These are phyloP conservation scores for Ricordea florida DNA, from an alignment of 92 coral and sea anemone genomes.

Conservation along the genomic window DNA sequence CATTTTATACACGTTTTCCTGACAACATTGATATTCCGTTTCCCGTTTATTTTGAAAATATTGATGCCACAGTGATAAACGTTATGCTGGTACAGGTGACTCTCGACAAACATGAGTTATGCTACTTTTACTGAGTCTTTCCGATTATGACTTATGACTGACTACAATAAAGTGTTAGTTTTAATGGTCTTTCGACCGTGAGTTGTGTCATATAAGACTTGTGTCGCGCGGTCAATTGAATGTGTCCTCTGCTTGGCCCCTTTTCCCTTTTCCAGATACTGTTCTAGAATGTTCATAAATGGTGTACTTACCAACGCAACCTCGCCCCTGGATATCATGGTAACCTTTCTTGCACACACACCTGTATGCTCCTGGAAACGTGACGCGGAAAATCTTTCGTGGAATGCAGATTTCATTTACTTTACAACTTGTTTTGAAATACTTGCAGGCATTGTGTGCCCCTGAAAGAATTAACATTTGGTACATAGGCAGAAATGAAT, in stretches of 20 bases:
- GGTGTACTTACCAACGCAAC: constrained; percentile 8
- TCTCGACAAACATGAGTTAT: no score
- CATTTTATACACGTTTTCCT: no score
- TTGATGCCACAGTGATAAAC: not conserved
- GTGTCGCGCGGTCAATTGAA: no score
- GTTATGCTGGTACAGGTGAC: no score
- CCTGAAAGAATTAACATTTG: not conserved
- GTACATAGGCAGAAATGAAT: not conserved
- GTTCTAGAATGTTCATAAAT: not conserved
- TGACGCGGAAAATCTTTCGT: not conserved
- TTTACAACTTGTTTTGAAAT: not conserved
- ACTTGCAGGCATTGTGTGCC: constrained; percentile 14
- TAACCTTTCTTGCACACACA: constrained; percentile 19
- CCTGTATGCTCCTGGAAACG: not conserved
- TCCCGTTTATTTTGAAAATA: no score
- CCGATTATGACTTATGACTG: no score
- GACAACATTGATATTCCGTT: no score
- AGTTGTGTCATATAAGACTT: no score
- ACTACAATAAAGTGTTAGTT: no score
- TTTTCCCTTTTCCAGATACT: not conserved
- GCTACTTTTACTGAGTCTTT: no score
- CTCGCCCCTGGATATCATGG: constrained; percentile 3
- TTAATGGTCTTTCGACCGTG: no score
- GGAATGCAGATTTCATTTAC: not conserved
- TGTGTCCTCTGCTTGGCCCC: no score